Conservation (phyloP, 2,113 vertebrate species). For the Menura novaehollandiae region DNA sequence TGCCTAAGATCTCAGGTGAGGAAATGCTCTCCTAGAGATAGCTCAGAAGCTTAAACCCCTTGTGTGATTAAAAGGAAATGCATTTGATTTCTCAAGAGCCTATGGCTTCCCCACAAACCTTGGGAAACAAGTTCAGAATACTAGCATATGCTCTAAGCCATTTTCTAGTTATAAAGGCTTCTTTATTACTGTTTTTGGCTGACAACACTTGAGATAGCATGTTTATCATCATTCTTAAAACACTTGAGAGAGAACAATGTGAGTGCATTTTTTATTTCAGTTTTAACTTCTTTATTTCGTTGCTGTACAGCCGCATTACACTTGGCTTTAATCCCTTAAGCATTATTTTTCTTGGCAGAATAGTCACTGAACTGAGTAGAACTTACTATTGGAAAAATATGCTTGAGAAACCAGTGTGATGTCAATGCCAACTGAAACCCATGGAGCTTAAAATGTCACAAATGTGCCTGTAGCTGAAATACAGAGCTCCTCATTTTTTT, state of each 20-base stretch:
- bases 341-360: constrained; percentile 62
- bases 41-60: not conserved
- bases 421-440: constrained; percentile 49
- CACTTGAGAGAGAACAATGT: constrained; percentile 50
- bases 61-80: not conserved
- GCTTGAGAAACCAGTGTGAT: constrained; percentile 45
- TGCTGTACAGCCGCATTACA: constrained; percentile 62
- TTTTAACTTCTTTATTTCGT: constrained; percentile 60
- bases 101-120: not conserved
- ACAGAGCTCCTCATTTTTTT: not conserved
- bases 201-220: not conserved
- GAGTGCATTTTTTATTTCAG: not conserved
- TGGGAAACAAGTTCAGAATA: not conserved
- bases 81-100: not conserved
- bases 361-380: constrained; percentile 50
- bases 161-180: not conserved
- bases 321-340: constrained; percentile 62
- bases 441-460: constrained; percentile 50
- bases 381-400: constrained; percentile 52
- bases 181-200: constrained; percentile 5
- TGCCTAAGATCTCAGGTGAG: not conserved
- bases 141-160: not conserved
- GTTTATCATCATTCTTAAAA: constrained; percentile 21
- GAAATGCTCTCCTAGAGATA: not conserved
- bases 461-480: constrained; percentile 18